phyloP scores from a whole-genome alignment of 2,797 vertebrate species.

The Rachycentron canadum region DNA sequence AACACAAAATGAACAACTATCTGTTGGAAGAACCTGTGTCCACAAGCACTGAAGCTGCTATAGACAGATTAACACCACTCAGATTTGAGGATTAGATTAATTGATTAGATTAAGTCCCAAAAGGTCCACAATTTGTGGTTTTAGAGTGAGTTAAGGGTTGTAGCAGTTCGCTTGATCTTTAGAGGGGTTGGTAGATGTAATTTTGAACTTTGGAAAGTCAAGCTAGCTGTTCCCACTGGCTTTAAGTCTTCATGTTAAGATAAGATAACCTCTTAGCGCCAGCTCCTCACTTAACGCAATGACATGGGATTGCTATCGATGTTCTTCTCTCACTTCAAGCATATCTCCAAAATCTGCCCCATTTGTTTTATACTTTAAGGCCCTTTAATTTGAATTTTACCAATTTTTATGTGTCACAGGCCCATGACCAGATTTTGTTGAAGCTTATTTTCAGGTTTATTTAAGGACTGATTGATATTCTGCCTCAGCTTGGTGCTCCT shows the following conservation, averaged over 20 bases:
- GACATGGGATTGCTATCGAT: background rate
- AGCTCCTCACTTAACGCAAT: background rate
- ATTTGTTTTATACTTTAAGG: too few relatives aligned
- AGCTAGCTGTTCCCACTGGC: background rate
- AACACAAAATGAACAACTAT: too few relatives aligned
- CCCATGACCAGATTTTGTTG: background rate
- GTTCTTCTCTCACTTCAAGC: background rate
- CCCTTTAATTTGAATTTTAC: background rate
- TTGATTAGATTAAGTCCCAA: too few relatives aligned
- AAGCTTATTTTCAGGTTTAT: background rate
- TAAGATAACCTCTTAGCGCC: background rate
- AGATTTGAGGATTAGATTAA: too few relatives aligned
- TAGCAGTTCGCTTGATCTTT: too few relatives aligned
- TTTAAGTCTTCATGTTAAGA: background rate
- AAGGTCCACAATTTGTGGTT: too few relatives aligned
- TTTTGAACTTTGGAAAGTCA: background rate
- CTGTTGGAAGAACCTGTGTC: too few relatives aligned
- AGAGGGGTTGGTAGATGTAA: background rate
- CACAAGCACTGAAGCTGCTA: too few relatives aligned
- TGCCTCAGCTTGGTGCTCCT: constrained; percentile 20
- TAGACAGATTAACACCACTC: too few relatives aligned
- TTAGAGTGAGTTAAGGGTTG: too few relatives aligned
- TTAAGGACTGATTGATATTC: background rate
- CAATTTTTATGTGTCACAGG: background rate
- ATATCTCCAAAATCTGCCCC: background rate